Conservation (phyloP, 2,113 vertebrate species). For the Copsychus sechellarum region DNA sequence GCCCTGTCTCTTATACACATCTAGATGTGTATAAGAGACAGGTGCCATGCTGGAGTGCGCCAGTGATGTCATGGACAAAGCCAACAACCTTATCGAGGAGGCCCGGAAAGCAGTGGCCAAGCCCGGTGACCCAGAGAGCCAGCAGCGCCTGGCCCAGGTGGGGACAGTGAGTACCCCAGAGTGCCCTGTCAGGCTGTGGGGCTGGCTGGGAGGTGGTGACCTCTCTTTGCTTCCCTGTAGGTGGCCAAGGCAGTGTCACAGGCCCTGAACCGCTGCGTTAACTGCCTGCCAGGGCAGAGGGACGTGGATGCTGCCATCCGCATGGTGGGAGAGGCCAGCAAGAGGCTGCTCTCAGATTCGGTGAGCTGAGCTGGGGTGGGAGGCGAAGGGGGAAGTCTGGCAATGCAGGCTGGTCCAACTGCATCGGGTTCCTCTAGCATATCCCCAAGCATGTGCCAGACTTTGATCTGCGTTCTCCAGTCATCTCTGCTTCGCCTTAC, state of each 20-base stretch:
- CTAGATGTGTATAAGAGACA: too few relatives aligned
- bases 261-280: conserved; percentile 91
- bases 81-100: conserved; percentile 92
- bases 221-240: conserved; percentile 56
- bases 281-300: conserved; percentile 93
- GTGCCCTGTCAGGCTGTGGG: fast-evolving
- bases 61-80: conserved; percentile 91
- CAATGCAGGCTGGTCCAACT: fast-evolving
- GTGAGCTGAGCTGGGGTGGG: conserved; percentile 57
- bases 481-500: background rate
- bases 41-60: conserved; percentile 90
- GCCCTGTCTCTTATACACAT: too few relatives aligned
- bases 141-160: conserved; percentile 94
- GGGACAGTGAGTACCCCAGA: background rate
- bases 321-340: conserved; percentile 93
- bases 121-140: conserved; percentile 90
- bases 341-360: conserved; percentile 85
- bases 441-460: background rate
- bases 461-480: background rate
- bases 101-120: conserved; percentile 89
- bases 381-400: background rate
- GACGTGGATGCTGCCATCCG: conserved; percentile 95
- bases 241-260: conserved; percentile 96
- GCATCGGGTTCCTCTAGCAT: fast-evolving
- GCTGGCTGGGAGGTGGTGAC: background rate